Evolutionary conservation across 2,888 invertebrate species (phyloP).

Genomic region (Mayetiola destructor): DNA sequence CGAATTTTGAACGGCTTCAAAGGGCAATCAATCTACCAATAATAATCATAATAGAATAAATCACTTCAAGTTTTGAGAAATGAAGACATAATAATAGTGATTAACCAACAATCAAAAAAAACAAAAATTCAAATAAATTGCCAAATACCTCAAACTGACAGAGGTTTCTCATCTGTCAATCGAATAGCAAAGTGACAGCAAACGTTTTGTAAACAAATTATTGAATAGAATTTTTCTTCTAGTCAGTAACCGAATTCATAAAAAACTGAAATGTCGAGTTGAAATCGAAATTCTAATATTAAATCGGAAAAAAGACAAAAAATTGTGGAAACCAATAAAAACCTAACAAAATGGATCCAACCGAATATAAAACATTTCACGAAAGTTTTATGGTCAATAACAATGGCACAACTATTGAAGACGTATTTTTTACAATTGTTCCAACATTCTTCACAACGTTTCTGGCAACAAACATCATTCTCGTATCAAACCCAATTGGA

Average conservation of each 20-base stretch:
- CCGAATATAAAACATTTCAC: conserved; percentile 38
- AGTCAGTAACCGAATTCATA: not conserved
- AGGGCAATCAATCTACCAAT: too few relatives aligned
- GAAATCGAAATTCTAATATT: too few relatives aligned
- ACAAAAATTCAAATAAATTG: too few relatives aligned
- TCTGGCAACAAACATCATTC: not conserved
- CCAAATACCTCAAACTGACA: too few relatives aligned
- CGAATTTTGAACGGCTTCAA: too few relatives aligned
- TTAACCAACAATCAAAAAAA: too few relatives aligned
- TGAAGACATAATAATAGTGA: too few relatives aligned
- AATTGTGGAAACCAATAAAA: not conserved
- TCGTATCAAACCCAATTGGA: not conserved
- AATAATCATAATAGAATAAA: too few relatives aligned
- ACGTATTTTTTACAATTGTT: conserved; percentile 37
- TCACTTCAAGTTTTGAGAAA: too few relatives aligned
- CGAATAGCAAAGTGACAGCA: too few relatives aligned
- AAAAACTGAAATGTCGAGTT: not conserved
- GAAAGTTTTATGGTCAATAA: conserved; percentile 41
- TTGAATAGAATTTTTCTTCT: too few relatives aligned
- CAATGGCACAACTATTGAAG: conserved; percentile 39
- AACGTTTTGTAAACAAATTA: too few relatives aligned
- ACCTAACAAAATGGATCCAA: conserved; percentile 15
- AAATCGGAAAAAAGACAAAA: not conserved
- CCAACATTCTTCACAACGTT: conserved; percentile 23
- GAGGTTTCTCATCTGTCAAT: not conserved